Evolutionary conservation across 92 coral and sea anemone species (phyloP), one percentile per base, ranked within the genome.

Genomic region (Epizoanthus fatuus): DNA sequence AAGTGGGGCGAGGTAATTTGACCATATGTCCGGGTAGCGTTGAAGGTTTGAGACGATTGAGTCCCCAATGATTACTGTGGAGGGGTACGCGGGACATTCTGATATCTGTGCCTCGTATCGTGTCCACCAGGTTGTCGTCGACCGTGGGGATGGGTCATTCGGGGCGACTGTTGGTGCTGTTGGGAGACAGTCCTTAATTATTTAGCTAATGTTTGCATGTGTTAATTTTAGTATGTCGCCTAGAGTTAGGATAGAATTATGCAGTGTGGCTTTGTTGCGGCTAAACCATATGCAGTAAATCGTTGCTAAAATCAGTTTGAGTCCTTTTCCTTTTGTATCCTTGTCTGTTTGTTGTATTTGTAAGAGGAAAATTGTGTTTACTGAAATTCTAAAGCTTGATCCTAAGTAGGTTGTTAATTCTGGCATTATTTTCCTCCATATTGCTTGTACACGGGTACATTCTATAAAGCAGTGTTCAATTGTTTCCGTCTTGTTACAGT

Each of bases 391-490:
- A 5, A 40, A 40, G 5, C 1, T 3, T 5, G 44, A 5, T 40
- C 44, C 44, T 3, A 40, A 40, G 44, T 5, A 1, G 44, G 44
- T 5, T 40, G 5, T 3, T 5, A 0, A 5, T 3, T 40, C 44
- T 40, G 44, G 16, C 7, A 4, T 12, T 2, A 66, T 4, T 35
- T 11, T 0, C 7, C 9, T 29, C 71, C 71, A 66, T 38, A 66
- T 35, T 2, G 14, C 47, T 5, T 0, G 0, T 4, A 35, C 49
- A 1, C 49, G 45, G 71, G 44, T 40, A 40, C 71, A 66, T 11
- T 66, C 71, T 1, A 66, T 4, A 5, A 66, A 66, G 44, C 71
- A 66, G 44, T 66, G 71, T 38, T 66, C 49, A 15, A 66, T 66
- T 7, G 49, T 66, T 66, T 66, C 71, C 5, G 44, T 12, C 3